Conservation (phyloP, 2,888 invertebrate genomes). For the Mamestra brassicae region DNA sequence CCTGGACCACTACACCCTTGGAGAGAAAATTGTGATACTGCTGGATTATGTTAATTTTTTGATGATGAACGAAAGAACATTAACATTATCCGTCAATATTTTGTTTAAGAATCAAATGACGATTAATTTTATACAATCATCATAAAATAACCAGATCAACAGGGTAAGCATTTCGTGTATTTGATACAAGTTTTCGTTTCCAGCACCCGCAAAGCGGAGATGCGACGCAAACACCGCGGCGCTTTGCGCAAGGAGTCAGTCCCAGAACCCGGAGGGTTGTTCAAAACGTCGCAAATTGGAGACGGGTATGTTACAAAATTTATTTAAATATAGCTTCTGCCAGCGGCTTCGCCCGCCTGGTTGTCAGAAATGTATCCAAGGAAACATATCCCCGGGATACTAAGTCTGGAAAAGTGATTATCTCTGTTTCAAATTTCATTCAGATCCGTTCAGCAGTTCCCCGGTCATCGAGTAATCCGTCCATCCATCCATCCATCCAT, state of each 20-base stretch:
- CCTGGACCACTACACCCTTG: too few species aligned
- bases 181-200: background rate
- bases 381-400: background rate
- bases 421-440: background rate
- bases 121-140: background rate
- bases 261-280: conserved; percentile 59
- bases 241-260: conserved; percentile 65
- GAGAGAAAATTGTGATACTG: background rate
- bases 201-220: conserved; percentile 57
- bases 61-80: too few species aligned
- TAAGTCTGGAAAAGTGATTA: background rate
- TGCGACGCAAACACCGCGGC: conserved; percentile 71
- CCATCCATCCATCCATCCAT: too few species aligned
- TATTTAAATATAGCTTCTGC: background rate
- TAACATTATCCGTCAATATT: background rate
- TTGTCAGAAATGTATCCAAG: too few species aligned
- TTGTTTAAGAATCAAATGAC: background rate
- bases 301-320: conserved; percentile 42
- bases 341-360: too few species aligned
- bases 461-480: too few species aligned
- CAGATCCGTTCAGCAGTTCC: background rate
- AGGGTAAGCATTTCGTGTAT: background rate
- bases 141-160: background rate
- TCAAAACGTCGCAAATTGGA: conserved; percentile 22
- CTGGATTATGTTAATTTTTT: background rate